phyloP scores from a whole-genome alignment of 2,888 invertebrate species.

The Stomorhina lunata region DNA sequence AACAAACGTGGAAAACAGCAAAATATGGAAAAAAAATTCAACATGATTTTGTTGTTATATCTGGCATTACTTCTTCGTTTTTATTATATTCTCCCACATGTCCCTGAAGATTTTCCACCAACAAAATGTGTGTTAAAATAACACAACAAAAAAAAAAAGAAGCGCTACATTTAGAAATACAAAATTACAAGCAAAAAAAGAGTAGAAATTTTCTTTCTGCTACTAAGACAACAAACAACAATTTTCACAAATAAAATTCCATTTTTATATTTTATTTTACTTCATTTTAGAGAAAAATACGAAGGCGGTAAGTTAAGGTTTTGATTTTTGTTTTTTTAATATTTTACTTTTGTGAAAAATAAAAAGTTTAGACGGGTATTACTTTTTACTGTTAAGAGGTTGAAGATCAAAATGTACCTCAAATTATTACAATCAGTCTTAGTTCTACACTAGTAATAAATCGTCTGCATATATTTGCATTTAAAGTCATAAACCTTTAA shows the following conservation, averaged over 20 bases:
- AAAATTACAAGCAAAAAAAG: too few species aligned
- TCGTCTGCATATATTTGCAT: too few species aligned
- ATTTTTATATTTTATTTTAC: constrained; percentile 8
- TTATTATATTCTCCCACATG: constrained; percentile 47
- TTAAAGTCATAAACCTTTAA: too few species aligned
- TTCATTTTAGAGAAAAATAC: constrained; percentile 1
- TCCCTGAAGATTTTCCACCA: constrained; percentile 38
- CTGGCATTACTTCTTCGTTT: constrained; percentile 19
- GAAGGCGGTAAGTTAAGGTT: too few species aligned
- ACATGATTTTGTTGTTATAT: constrained; percentile 49
- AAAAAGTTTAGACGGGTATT: too few species aligned
- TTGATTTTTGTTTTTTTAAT: too few species aligned
- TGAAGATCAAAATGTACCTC: too few species aligned
- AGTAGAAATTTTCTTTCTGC: too few species aligned
- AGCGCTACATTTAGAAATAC: neutral
- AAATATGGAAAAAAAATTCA: neutral
- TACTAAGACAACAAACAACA: constrained; percentile 25
- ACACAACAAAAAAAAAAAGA: neutral
- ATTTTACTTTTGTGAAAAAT: too few species aligned
- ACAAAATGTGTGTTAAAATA: neutral
- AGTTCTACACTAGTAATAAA: too few species aligned
- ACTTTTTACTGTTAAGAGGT: too few species aligned
- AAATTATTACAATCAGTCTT: too few species aligned
- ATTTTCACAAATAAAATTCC: constrained; percentile 5
- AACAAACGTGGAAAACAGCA: constrained; percentile 15